phyloP scores from a whole-genome alignment of 2,113 vertebrate species.

The Melanocharis versteri region DNA sequence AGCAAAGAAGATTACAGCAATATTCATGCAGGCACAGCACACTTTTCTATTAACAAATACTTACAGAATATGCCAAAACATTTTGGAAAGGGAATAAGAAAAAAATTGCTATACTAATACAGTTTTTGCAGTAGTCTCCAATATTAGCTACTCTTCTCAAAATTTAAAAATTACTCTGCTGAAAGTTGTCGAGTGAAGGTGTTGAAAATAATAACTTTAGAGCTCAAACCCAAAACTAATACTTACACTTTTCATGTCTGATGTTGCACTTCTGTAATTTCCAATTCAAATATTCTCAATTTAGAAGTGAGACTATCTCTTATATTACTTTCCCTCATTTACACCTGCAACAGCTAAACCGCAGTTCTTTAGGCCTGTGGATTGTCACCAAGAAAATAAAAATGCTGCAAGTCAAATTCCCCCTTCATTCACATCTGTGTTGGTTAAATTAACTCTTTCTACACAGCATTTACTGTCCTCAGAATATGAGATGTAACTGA shows the following conservation, averaged over 20 bases:
- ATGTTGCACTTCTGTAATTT: conserved; percentile 8
- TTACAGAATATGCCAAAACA: not conserved
- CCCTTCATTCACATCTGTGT: not conserved
- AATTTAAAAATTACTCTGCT: not conserved
- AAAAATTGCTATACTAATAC: not conserved
- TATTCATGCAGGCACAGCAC: not conserved
- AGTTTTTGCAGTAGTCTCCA: not conserved
- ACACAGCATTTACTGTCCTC: not conserved
- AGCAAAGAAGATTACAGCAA: not conserved
- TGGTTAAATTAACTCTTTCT: not conserved
- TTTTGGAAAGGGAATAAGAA: not conserved
- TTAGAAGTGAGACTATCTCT: not conserved
- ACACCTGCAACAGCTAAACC: not conserved
- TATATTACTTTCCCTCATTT: not conserved
- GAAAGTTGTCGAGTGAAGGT: not conserved
- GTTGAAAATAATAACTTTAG: not conserved
- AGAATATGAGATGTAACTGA: not conserved
- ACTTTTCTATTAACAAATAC: not conserved
- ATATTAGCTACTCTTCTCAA: not conserved
- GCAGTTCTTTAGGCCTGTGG: not conserved
- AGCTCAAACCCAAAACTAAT: not conserved
- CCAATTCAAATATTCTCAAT: not conserved
- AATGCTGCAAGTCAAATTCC: not conserved
- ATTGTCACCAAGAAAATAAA: not conserved
- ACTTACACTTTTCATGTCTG: not conserved